Base-by-base conservation (phyloP, 2,888 invertebrate species). In the Cactoblastis cactorum region DNA sequence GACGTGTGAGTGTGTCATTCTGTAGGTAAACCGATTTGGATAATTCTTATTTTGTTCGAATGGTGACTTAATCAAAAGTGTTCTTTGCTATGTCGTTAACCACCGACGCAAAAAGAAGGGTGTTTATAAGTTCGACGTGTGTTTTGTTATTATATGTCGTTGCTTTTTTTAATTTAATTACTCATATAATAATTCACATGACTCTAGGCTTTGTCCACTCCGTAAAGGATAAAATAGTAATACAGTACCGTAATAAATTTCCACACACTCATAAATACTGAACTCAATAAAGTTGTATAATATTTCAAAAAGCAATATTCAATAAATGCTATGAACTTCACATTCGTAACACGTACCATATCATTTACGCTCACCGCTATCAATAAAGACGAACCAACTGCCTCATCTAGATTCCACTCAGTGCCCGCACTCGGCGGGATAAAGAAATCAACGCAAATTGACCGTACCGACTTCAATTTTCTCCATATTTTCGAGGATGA, bases 361-460 rank as follows among this genome's bases (percentile, higher is more conserved):
- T 35, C 34, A 33, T 37, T 37, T 17, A 38, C 38, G 3, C 14
- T 41, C 12, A 12, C 17, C 35, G 60, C 66, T 55, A 2, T 2
- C 51, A 67, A 28, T 59, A 38, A 1, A 19, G 28, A 67, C 66
- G 6, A 35, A 61, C 55, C 51, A 28, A 1, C 3, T 11, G 8
- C 19, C 66, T 77, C 67, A 77, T 82, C 75, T 52, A 45, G 62
- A 83, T 83, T 79, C 82, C 62, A 51, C 58, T 28, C 62, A 41
- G 53, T 55, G 51, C 51, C 55, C 71, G 65, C 68, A 43, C 66
- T 56, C 55, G 54, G 63, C 57, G 62, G 77, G 77, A 82, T 83
- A 80, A 81, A 83, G 83, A 80, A 83, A 83, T 83, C 82, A 77
- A 77, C 72, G 76, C 77, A 81, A 82, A 83, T 83, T 76, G 80